These are phyloP conservation scores for Hypotaenidia philippensis DNA, from an alignment of 2,797 vertebrate genomes.

Conservation along the genomic window DNA sequence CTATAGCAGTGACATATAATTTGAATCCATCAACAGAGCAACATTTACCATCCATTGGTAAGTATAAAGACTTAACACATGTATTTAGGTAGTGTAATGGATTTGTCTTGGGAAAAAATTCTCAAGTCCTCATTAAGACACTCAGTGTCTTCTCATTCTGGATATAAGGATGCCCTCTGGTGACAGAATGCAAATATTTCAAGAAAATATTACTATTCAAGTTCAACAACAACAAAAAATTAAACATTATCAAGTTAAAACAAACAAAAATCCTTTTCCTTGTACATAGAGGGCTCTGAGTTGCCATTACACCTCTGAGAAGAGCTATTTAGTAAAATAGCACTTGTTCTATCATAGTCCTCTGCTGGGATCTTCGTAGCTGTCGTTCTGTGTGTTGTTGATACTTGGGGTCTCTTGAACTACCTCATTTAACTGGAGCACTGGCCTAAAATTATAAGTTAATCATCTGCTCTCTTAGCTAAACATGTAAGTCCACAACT, in stretches of 20 bases:
- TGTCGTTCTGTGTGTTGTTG: neutral
- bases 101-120: neutral
- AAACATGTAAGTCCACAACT: neutral
- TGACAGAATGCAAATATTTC: neutral
- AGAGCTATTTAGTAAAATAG: neutral
- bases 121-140: neutral
- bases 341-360: rapidly evolving
- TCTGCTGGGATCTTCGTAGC: neutral
- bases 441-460: neutral
- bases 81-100: neutral
- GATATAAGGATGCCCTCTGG: slow-evolving; percentile 18
- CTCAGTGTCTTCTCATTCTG: neutral
- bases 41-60: slow-evolving; percentile 74
- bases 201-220: rapidly evolving
- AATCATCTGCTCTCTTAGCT: neutral
- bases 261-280: neutral
- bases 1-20: slow-evolving; percentile 83
- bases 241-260: rapidly evolving
- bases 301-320: neutral
- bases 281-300: neutral
- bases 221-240: neutral
- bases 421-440: neutral
- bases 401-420: neutral
- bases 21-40: slow-evolving; percentile 76
- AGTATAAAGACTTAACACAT: neutral